Evolutionary conservation across 37 sponge, comb jelly and placozoan species (phyloP).

Genomic region (Halisarca cf. caerulea): DNA sequence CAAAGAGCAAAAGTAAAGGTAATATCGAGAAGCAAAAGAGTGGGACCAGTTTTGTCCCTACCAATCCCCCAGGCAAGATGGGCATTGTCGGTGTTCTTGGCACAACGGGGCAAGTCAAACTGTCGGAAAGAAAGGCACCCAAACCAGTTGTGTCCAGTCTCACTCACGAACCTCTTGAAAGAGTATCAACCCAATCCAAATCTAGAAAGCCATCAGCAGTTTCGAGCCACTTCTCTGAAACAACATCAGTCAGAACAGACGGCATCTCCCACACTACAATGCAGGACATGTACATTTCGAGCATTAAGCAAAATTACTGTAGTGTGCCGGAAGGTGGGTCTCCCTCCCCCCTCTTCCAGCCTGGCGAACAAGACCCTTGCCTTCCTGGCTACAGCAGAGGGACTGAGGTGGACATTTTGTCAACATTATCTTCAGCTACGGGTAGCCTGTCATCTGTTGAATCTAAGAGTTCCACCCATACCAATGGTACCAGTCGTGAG

Average conservation of each 20-base stretch:
- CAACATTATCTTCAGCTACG: neutral
- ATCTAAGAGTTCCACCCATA: too few species aligned
- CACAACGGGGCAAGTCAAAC: neutral
- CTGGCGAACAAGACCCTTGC: too few species aligned
- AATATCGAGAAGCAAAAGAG: too few species aligned
- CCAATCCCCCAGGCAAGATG: neutral
- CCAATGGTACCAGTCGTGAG: too few species aligned
- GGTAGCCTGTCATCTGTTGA: neutral
- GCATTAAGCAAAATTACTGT: neutral
- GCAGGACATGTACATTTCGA: slow-evolving; percentile 1
- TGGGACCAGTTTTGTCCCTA: neutral
- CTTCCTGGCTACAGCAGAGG: too few species aligned
- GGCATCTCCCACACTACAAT: slow-evolving; percentile 12
- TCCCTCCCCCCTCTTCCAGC: too few species aligned
- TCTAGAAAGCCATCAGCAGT: neutral
- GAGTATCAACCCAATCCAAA: neutral
- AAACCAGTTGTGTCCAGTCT: neutral
- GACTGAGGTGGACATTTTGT: neutral
- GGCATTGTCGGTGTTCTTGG: neutral
- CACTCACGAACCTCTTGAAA: neutral
- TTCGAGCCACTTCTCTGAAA: slow-evolving; percentile 1
- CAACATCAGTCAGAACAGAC: neutral
- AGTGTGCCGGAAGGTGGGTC: too few species aligned
- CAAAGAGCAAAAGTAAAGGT: too few species aligned
- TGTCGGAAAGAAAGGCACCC: neutral